Percentiles rank a stretch among this genome's conserved stretches.
phyloP scores from a whole-genome alignment of 2,113 vertebrate species.

The Oncorhynchus tshawytscha region DNA sequence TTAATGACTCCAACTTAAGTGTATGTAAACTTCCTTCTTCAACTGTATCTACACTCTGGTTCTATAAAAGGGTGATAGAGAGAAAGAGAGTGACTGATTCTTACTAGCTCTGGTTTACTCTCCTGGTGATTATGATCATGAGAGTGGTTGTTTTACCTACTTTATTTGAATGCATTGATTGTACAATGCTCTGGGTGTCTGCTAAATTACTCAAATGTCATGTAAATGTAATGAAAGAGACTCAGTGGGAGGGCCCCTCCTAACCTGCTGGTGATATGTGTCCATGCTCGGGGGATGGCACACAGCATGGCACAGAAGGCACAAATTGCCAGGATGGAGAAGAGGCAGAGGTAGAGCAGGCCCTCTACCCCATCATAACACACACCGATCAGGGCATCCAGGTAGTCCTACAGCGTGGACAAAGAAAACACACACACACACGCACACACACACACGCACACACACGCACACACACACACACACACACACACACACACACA shows the following conservation, averaged over 20 bases:
- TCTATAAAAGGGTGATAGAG: no score
- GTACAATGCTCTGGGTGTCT: no score
- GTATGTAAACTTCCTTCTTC: no score
- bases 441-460: not conserved
- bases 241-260: slow-evolving; percentile 2
- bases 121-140: no score
- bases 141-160: no score
- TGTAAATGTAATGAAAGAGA: not conserved
- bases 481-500: no score
- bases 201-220: not conserved
- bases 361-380: slow-evolving; percentile 94
- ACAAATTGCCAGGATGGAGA: slow-evolving; percentile 84
- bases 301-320: slow-evolving; percentile 89
- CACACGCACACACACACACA: no score
- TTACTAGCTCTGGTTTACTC: no score
- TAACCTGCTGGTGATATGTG: slow-evolving; percentile 79
- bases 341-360: slow-evolving; percentile 88
- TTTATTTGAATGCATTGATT: no score
- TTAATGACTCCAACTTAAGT: no score
- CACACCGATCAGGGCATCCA: slow-evolving; percentile 88
- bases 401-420: slow-evolving; percentile 80
- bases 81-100: not conserved
- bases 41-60: no score
- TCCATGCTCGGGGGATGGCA: slow-evolving; percentile 80
- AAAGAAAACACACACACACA: not conserved